These are phyloP conservation scores for Trochalopteron elliotii DNA, from an alignment of 2,113 vertebrate genomes.

Conservation along the genomic window DNA sequence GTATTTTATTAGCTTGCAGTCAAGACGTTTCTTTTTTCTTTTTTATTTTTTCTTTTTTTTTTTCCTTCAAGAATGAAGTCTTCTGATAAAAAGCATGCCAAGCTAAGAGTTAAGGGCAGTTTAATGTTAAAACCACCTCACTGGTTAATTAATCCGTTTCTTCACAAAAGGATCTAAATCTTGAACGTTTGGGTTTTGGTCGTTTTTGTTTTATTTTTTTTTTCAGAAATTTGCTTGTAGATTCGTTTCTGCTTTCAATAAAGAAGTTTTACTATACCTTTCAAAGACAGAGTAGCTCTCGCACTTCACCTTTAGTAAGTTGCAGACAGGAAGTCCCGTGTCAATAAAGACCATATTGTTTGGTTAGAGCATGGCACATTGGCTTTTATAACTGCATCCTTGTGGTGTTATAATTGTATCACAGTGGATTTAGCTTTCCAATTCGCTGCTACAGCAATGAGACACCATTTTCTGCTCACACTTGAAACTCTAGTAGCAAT, in stretches of 20 bases:
- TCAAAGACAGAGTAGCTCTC: conserved; percentile 71
- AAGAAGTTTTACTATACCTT: conserved; percentile 78
- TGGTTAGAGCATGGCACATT: conserved; percentile 57
- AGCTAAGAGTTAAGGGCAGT: neutral
- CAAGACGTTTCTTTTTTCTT: too few relatives aligned
- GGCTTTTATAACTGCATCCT: conserved; percentile 46
- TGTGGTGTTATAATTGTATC: conserved; percentile 21
- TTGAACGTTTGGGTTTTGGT: neutral
- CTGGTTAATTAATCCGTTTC: neutral
- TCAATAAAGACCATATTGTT: conserved; percentile 80
- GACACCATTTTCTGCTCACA: neutral
- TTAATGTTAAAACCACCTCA: neutral
- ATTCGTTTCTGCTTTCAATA: conserved; percentile 76
- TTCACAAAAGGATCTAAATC: neutral
- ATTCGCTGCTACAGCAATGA: neutral
- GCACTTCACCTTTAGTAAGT: conserved; percentile 72
- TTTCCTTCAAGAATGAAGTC: neutral
- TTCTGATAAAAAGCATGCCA: neutral
- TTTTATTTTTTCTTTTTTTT: neutral
- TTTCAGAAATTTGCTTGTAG: conserved; percentile 26
- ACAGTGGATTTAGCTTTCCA: conserved; percentile 30
- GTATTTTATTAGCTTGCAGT: neutral
- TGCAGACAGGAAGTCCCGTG: conserved; percentile 74
- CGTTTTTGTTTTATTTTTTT: neutral
- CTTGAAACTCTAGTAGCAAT: neutral